phyloP scores from a whole-genome alignment of 2,888 invertebrate species.

The Euplexia lucipara region DNA sequence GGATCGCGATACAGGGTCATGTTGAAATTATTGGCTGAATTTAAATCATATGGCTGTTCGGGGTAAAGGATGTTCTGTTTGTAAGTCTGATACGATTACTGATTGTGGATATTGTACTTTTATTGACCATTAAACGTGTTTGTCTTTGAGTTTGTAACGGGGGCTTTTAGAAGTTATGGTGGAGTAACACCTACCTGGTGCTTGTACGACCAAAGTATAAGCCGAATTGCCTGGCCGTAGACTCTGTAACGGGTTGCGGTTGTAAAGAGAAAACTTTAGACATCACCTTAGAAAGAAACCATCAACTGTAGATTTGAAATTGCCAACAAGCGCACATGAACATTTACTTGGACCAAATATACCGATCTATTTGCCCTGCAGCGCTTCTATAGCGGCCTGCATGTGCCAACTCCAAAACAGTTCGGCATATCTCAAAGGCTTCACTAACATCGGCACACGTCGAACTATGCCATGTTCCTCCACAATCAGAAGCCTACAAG shows the following conservation, averaged over 20 bases:
- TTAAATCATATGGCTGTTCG: slow-evolving; percentile 62
- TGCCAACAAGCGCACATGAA: too few relatives aligned
- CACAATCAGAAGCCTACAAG: slow-evolving; percentile 47
- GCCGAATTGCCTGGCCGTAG: background rate
- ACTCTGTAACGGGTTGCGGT: background rate
- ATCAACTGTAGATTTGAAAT: background rate
- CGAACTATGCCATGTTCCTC: slow-evolving; percentile 36
- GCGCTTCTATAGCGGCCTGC: background rate
- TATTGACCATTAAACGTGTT: slow-evolving; percentile 49
- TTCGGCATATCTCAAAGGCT: slow-evolving; percentile 51
- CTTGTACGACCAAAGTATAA: too few relatives aligned
- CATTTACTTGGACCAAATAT: too few relatives aligned
- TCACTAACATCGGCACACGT: slow-evolving; percentile 25
- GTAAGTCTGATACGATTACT: slow-evolving; percentile 47
- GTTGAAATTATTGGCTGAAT: slow-evolving; percentile 70
- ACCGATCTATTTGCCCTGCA: too few relatives aligned
- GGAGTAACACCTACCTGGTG: background rate
- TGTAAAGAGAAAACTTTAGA: too few relatives aligned
- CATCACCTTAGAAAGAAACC: too few relatives aligned
- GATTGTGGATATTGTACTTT: slow-evolving; percentile 56
- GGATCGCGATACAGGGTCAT: slow-evolving; percentile 64
- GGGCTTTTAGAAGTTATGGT: background rate
- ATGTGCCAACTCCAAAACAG: background rate
- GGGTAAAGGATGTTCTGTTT: slow-evolving; percentile 49
- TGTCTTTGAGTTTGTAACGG: slow-evolving; percentile 20